Conservation (phyloP, 2,797 vertebrate species). For the Microtus agrestis region DNA sequence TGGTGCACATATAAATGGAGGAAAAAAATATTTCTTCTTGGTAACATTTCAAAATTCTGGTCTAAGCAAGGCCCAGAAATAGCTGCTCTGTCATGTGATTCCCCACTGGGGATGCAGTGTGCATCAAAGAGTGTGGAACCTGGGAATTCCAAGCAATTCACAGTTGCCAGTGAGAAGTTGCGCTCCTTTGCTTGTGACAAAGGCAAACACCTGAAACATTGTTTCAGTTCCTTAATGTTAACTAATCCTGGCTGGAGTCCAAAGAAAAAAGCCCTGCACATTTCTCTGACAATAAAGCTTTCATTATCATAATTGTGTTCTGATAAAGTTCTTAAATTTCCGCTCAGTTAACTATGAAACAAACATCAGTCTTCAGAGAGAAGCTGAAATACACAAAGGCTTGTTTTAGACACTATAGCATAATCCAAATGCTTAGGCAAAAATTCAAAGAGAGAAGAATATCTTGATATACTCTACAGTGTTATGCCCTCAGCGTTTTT, state of each 20-base stretch:
- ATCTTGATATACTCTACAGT: slow-evolving; percentile 1
- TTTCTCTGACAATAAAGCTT: slow-evolving; percentile 30
- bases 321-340: slow-evolving; percentile 64
- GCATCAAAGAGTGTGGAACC: background rate
- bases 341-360: slow-evolving; percentile 57
- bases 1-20: slow-evolving; percentile 62
- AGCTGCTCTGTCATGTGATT: slow-evolving; percentile 43
- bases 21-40: slow-evolving; percentile 61
- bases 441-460: background rate
- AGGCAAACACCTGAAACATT: slow-evolving; percentile 66
- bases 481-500: background rate
- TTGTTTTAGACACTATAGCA: slow-evolving; percentile 8
- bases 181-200: slow-evolving; percentile 42
- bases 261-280: slow-evolving; percentile 17
- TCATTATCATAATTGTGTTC: slow-evolving; percentile 55
- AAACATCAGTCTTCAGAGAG: slow-evolving; percentile 25
- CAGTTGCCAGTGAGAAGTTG: slow-evolving; percentile 52
- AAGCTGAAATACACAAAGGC: slow-evolving; percentile 7
- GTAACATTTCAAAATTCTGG: slow-evolving; percentile 52
- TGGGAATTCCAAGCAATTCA: slow-evolving; percentile 36
- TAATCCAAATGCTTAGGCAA: slow-evolving; percentile 37
- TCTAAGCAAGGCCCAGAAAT: slow-evolving; percentile 50
- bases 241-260: slow-evolving; percentile 30
- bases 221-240: slow-evolving; percentile 61
- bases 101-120: background rate